Conservation (phyloP, 2,113 vertebrate genomes). For the Anser cygnoides region DNA sequence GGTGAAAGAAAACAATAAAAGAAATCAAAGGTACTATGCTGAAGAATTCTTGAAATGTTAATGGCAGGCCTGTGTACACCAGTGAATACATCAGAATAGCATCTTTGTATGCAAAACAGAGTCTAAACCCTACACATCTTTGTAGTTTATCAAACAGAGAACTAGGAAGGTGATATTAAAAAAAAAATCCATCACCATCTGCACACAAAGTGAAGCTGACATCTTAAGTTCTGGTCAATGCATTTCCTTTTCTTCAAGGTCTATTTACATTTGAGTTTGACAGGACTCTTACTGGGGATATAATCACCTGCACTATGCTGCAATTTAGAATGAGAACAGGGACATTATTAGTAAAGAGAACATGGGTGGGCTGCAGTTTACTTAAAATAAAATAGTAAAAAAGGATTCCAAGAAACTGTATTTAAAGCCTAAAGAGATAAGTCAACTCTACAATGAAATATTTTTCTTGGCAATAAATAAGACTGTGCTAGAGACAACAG, state of each 20-base stretch:
- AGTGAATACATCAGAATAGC: neutral
- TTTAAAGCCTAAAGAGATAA: neutral
- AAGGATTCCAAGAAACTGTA: neutral
- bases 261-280: conserved; percentile 14
- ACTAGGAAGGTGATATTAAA: neutral
- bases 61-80: neutral
- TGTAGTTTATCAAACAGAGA: neutral
- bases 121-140: neutral
- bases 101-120: neutral
- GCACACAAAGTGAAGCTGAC: neutral
- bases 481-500: neutral
- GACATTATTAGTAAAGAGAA: neutral
- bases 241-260: conserved; percentile 6
- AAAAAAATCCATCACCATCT: neutral
- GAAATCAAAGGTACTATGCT: neutral
- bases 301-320: neutral
- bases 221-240: neutral
- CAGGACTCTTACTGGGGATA: neutral
- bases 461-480: neutral
- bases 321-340: conserved; percentile 28
- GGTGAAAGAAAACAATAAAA: neutral
- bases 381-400: neutral
- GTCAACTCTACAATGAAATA: neutral
- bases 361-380: neutral
- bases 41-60: neutral